Evolutionary conservation across 1,140 invertebrate genomes (phyloP).

Genomic region (Drosophila sproati): DNA sequence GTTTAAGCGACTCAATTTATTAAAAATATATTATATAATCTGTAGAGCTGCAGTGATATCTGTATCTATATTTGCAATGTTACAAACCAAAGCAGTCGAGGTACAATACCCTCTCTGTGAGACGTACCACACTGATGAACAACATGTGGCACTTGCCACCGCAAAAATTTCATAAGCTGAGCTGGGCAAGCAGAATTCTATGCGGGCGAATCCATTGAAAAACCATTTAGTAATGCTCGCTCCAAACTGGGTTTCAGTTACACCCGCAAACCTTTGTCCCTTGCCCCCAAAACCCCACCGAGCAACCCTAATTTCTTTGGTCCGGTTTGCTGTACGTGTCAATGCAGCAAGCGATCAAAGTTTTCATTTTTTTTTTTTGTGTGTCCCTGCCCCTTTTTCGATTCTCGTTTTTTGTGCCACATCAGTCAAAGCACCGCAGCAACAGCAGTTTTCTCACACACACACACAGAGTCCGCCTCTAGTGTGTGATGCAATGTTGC

Average conservation of each 20-base stretch:
- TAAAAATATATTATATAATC: too few relatives aligned
- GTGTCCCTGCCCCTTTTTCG: slow-evolving; percentile 31
- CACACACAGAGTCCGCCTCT: neutral
- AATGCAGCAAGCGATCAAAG: slow-evolving; percentile 51
- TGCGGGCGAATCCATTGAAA: slow-evolving; percentile 65
- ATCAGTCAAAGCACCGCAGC: slow-evolving; percentile 76
- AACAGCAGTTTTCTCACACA: slow-evolving; percentile 49
- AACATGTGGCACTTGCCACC: slow-evolving; percentile 35
- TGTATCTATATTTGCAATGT: neutral
- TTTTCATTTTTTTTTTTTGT: slow-evolving; percentile 47
- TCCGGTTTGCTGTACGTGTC: slow-evolving; percentile 63
- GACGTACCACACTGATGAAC: neutral
- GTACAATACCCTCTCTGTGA: neutral
- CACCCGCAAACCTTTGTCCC: neutral
- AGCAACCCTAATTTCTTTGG: neutral
- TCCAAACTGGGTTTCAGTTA: slow-evolving; percentile 41
- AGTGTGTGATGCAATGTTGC: slow-evolving; percentile 33
- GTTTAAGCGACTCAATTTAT: too few relatives aligned
- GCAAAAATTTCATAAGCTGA: slow-evolving; percentile 66
- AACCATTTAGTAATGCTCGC: slow-evolving; percentile 67
- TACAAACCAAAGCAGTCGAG: neutral
- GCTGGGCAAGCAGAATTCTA: slow-evolving; percentile 55
- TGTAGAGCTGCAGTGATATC: too few relatives aligned
- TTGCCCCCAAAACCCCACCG: neutral
- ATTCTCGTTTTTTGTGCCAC: slow-evolving; percentile 60